Percentiles rank a stretch among this genome's conserved stretches.
Conservation (phyloP, 2,113 vertebrate genomes). For the Rattus norvegicus region DNA sequence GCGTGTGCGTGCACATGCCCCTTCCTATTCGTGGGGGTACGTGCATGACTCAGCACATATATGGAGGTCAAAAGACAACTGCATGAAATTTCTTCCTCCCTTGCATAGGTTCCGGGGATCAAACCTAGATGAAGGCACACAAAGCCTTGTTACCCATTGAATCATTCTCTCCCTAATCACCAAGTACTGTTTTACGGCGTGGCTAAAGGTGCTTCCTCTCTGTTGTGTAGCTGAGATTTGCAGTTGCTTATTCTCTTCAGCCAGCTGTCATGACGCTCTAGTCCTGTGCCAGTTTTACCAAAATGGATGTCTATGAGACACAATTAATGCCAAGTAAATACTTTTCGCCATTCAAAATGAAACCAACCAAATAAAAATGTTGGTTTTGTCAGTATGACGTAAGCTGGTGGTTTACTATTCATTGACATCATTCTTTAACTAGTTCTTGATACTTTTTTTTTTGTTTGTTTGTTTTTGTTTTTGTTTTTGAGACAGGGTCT, state of each 20-base stretch:
- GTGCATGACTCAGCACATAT: background rate
- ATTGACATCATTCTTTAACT: background rate
- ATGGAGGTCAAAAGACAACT: background rate
- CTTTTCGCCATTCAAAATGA: background rate
- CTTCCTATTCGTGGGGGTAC: no score
- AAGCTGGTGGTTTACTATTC: background rate
- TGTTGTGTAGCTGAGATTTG: background rate
- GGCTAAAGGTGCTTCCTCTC: background rate
- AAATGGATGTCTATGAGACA: background rate
- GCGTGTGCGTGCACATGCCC: background rate
- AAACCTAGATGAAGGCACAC: background rate
- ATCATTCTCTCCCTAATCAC: background rate
- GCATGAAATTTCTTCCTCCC: background rate
- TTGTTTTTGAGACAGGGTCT: background rate
- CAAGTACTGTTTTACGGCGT: slow-evolving; percentile 23
- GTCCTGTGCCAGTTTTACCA: background rate
- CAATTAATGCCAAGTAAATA: background rate
- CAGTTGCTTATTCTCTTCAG: background rate
- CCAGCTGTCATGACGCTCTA: background rate
- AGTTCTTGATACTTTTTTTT: slow-evolving; percentile 2
- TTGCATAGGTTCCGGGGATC: background rate
- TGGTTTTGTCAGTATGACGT: background rate
- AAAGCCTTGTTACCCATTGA: background rate
- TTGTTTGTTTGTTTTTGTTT: background rate
- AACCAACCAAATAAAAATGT: background rate